Percentiles rank a stretch among this genome's conserved stretches.
These are phyloP conservation scores for Papilio aristodemus DNA, from an alignment of 1,140 invertebrate species.

Conservation along the genomic window DNA sequence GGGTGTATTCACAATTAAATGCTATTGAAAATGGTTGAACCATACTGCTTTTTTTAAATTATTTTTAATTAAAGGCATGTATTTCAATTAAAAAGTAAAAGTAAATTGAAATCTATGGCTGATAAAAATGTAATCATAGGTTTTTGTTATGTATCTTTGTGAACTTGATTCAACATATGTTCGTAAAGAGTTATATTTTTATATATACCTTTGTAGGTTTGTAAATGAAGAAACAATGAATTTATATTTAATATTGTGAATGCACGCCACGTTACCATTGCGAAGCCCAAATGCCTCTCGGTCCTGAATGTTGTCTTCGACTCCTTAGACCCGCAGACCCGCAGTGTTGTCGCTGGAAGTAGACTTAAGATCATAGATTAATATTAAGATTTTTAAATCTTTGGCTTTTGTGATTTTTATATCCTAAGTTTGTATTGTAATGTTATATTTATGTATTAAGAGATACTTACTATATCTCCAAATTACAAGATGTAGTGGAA, in stretches of 20 bases:
- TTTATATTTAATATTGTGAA: conserved; percentile 46
- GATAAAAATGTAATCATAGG: conserved; percentile 2
- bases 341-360: conserved; percentile 55
- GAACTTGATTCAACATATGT: too few relatives aligned
- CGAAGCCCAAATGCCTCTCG: conserved; percentile 57
- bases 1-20: conserved; percentile 63
- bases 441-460: background rate
- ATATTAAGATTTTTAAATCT: conserved; percentile 23
- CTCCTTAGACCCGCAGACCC: conserved; percentile 43
- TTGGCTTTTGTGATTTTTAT: conserved; percentile 15
- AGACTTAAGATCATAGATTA: conserved; percentile 49
- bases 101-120: conserved; percentile 9
- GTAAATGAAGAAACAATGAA: background rate
- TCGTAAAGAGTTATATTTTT: background rate
- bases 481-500: background rate
- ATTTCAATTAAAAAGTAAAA: conserved; percentile 6
- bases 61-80: too few relatives aligned
- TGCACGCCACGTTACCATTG: conserved; percentile 56
- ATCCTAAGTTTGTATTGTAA: conserved; percentile 10
- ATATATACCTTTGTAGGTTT: background rate
- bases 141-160: background rate
- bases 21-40: background rate
- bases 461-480: background rate
- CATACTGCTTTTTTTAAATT: background rate
- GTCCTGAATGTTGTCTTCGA: conserved; percentile 48